Percentiles rank a stretch among this genome's conserved stretches.
phyloP scores from a whole-genome alignment of 1,140 invertebrate species.

The Chironomus tepperi region DNA sequence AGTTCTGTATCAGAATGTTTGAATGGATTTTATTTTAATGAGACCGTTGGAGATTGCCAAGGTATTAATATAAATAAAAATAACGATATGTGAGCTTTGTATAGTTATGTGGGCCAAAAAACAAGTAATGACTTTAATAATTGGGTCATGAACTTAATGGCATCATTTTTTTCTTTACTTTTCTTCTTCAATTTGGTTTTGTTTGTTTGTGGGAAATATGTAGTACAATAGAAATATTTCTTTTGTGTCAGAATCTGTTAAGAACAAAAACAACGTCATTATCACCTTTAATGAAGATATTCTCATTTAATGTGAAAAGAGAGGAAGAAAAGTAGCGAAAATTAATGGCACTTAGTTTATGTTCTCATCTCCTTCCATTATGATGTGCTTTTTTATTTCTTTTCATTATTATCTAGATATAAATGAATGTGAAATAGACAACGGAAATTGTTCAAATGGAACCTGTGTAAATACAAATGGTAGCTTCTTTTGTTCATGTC shows the following conservation, averaged over 20 bases:
- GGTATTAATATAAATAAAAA: too few species aligned
- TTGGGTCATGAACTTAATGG: too few species aligned
- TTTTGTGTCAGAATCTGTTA: not conserved
- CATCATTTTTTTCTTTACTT: too few species aligned
- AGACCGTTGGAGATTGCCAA: conserved; percentile 25
- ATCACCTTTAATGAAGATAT: not conserved
- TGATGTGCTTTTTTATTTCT: not conserved
- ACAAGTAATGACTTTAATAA: too few species aligned
- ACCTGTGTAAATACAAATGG: conserved; percentile 58
- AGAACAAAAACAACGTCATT: not conserved
- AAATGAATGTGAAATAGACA: conserved; percentile 52
- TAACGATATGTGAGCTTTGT: too few species aligned
- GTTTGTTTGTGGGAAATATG: not conserved
- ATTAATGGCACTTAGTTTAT: conserved; percentile 2
- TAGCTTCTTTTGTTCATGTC: conserved; percentile 48
- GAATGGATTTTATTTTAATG: conserved; percentile 24
- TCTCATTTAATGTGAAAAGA: not conserved
- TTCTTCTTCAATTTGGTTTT: too few species aligned
- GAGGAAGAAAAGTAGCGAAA: not conserved
- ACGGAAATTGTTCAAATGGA: conserved; percentile 51
- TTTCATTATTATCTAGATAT: conserved; percentile 42
- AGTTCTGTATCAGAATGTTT: conserved; percentile 14
- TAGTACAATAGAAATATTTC: not conserved
- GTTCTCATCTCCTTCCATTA: not conserved
- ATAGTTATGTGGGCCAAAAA: too few species aligned